Conservation (phyloP, 1,140 invertebrate genomes). For the Xylocopa sonorina region DNA sequence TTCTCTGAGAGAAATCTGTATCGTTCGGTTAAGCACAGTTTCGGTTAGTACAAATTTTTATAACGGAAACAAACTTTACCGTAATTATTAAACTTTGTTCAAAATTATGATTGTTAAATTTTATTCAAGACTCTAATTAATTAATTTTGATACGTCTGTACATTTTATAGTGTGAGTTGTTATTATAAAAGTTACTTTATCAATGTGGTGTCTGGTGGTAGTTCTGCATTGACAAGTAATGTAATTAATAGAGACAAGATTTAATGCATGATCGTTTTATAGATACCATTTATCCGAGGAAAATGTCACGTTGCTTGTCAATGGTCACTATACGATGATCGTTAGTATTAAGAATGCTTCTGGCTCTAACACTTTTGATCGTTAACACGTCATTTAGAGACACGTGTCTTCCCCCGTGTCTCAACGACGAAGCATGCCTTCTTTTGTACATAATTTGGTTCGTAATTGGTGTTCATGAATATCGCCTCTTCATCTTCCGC, state of each 20-base stretch:
- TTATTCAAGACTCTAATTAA: no score
- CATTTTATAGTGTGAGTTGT: no score
- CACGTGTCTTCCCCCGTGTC: conserved; percentile 3
- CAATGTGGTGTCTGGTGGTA: conserved; percentile 33
- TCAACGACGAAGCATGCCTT: conserved; percentile 1
- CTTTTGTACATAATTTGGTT: neutral
- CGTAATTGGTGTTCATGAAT: neutral
- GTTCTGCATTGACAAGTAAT: conserved; percentile 34
- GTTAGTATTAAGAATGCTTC: conserved; percentile 47
- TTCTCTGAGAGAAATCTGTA: neutral
- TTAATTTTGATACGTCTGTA: no score
- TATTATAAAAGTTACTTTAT: conserved; percentile 46
- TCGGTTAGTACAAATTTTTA: no score
- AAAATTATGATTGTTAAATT: no score
- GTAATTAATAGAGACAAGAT: conserved; percentile 13
- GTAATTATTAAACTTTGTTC: neutral
- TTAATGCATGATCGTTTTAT: neutral
- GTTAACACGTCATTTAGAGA: neutral
- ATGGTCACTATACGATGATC: conserved; percentile 38
- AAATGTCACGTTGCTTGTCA: conserved; percentile 26
- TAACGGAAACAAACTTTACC: neutral
- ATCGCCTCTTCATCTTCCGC: neutral
- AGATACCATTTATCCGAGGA: neutral
- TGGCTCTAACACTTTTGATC: conserved; percentile 19
- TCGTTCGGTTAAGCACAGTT: neutral